These are phyloP conservation scores for Oostethus manadensis DNA, from an alignment of 2,113 vertebrate species.

Conservation along the genomic window DNA sequence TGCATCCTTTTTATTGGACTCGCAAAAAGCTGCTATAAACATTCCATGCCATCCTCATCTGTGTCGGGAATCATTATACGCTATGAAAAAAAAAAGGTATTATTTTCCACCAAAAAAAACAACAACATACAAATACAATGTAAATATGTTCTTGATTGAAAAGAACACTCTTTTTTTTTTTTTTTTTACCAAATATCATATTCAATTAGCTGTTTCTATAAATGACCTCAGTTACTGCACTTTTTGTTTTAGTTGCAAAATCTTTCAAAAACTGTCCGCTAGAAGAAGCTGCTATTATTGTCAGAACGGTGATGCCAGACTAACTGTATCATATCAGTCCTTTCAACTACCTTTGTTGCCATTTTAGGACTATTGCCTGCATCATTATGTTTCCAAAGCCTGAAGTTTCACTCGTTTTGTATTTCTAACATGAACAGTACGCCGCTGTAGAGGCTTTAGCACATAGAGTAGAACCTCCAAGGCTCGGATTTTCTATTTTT, in stretches of 20 bases:
- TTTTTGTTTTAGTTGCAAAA: slow-evolving; percentile 77
- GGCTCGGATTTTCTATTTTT: too few relatives aligned
- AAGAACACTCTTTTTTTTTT: slow-evolving; percentile 48
- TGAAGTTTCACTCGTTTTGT: slow-evolving; percentile 21
- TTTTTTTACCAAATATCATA: slow-evolving; percentile 67
- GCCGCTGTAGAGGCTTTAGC: too few relatives aligned
- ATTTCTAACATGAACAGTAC: slow-evolving; percentile 15
- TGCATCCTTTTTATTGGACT: slow-evolving; percentile 34
- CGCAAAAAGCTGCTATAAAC: slow-evolving; percentile 41
- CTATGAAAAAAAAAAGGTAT: slow-evolving; percentile 35
- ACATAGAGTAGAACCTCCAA: not conserved
- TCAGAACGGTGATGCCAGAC: slow-evolving; percentile 69
- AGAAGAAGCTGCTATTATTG: slow-evolving; percentile 83
- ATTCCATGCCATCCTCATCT: slow-evolving; percentile 33
- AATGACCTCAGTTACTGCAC: slow-evolving; percentile 87
- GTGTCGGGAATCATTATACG: slow-evolving; percentile 2
- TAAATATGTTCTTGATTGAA: slow-evolving; percentile 50
- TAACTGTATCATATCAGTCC: slow-evolving; percentile 49
- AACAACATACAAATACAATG: slow-evolving; percentile 19
- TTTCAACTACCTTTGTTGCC: slow-evolving; percentile 53
- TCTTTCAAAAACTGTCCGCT: slow-evolving; percentile 58
- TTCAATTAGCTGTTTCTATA: slow-evolving; percentile 81
- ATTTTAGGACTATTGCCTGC: too few relatives aligned
- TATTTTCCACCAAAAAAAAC: slow-evolving; percentile 42
- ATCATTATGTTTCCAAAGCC: slow-evolving; percentile 13